phyloP scores from a whole-genome alignment of 2,888 invertebrate genomes.

The Diarsia rubi region DNA sequence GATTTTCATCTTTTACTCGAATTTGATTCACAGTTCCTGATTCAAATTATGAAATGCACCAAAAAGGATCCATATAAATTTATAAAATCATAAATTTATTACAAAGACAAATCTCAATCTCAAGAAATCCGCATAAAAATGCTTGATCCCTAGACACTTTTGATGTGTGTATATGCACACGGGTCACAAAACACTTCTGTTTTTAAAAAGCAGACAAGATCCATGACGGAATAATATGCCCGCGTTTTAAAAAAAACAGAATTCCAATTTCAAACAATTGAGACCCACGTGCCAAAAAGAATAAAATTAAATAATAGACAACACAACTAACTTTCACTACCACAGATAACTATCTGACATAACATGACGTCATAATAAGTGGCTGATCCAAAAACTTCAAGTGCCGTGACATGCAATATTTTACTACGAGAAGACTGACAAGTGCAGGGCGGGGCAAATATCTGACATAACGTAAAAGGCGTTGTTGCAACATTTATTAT shows the following conservation, averaged over 20 bases:
- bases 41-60: too few relatives aligned
- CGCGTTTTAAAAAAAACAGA: background rate
- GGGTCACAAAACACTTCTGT: background rate
- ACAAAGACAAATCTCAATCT: too few relatives aligned
- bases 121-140: too few relatives aligned
- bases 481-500: background rate
- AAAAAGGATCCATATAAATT: too few relatives aligned
- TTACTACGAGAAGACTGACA: background rate
- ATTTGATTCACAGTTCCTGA: too few relatives aligned
- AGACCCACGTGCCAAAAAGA: background rate
- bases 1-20: too few relatives aligned
- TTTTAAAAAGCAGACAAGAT: background rate
- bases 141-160: too few relatives aligned
- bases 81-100: too few relatives aligned
- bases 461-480: constrained; percentile 5
- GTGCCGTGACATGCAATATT: constrained; percentile 18
- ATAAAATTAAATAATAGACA: constrained; percentile 5
- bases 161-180: background rate
- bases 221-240: background rate
- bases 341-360: background rate
- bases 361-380: constrained; percentile 14
- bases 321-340: constrained; percentile 28
- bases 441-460: constrained; percentile 23
- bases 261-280: background rate
- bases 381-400: background rate